These are phyloP conservation scores for Plutella xylostella DNA, from an alignment of 2,888 invertebrate genomes.

Conservation along the genomic window DNA sequence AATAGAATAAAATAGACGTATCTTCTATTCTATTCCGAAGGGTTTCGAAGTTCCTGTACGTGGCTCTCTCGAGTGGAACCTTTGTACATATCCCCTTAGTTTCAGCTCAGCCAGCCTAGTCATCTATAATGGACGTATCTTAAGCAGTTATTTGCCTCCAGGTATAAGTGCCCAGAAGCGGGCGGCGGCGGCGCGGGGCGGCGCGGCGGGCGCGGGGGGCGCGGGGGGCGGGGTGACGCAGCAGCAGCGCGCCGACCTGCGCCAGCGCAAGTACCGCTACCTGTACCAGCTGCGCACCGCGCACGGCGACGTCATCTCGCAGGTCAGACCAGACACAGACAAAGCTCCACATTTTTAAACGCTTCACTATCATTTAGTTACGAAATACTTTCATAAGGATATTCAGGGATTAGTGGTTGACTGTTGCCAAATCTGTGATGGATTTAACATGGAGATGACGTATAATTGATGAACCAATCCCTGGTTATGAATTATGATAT, in stretches of 20 bases:
- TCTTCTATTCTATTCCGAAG: too few relatives aligned
- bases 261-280: conserved; percentile 87
- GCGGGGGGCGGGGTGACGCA: conserved; percentile 68
- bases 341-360: too few relatives aligned
- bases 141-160: too few relatives aligned
- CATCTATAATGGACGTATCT: too few relatives aligned
- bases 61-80: too few relatives aligned
- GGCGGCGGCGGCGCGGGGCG: conserved; percentile 42
- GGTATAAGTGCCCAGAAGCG: conserved; percentile 59
- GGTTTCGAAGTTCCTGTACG: too few relatives aligned
- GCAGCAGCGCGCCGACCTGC: conserved; percentile 82
- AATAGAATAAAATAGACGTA: too few relatives aligned
- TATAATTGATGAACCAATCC: not conserved
- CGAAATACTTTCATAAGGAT: too few relatives aligned
- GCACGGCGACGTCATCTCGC: conserved; percentile 91
- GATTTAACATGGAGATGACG: not conserved
- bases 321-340: conserved; percentile 60
- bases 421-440: not conserved
- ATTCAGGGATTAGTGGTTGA: not conserved
- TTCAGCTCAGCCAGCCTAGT: too few relatives aligned
- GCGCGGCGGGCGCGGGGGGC: conserved; percentile 50
- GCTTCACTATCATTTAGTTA: too few relatives aligned
- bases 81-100: too few relatives aligned
- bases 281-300: conserved; percentile 90
- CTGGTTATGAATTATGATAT: too few relatives aligned